phyloP scores from a whole-genome alignment of 1,140 invertebrate species.

The Camponotus vicinus region DNA sequence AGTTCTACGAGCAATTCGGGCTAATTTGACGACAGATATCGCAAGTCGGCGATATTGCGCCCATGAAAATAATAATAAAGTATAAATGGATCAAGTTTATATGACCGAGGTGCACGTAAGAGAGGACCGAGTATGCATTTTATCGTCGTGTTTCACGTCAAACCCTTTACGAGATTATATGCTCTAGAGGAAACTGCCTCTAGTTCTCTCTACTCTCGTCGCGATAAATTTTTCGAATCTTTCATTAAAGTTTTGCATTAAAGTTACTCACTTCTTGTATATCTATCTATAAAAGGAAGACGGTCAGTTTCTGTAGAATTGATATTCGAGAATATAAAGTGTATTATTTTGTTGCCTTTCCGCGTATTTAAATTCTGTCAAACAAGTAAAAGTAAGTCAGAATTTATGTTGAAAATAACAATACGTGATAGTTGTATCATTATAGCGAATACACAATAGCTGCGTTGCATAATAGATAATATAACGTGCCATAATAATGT shows the following conservation, averaged over 20 bases:
- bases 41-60: constrained; percentile 83
- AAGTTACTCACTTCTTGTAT: background rate
- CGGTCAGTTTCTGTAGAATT: background rate
- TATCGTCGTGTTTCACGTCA: constrained; percentile 77
- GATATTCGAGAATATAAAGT: background rate
- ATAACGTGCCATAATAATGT: background rate
- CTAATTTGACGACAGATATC: constrained; percentile 84
- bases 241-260: constrained; percentile 20
- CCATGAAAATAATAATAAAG: constrained; percentile 86
- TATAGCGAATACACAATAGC: background rate
- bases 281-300: background rate
- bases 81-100: constrained; percentile 86
- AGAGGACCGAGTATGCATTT: constrained; percentile 77
- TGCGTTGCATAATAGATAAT: background rate
- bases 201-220: constrained; percentile 31
- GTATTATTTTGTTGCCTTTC: background rate
- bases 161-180: constrained; percentile 70
- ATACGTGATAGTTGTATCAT: background rate
- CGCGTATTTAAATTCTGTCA: background rate
- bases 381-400: background rate
- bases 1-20: constrained; percentile 81
- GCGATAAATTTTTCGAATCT: constrained; percentile 35
- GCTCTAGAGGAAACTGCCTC: constrained; percentile 23
- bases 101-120: constrained; percentile 71
- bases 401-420: background rate